Evolutionary conservation across 2,797 vertebrate genomes (phyloP).

Genomic region (Columba guinea): DNA sequence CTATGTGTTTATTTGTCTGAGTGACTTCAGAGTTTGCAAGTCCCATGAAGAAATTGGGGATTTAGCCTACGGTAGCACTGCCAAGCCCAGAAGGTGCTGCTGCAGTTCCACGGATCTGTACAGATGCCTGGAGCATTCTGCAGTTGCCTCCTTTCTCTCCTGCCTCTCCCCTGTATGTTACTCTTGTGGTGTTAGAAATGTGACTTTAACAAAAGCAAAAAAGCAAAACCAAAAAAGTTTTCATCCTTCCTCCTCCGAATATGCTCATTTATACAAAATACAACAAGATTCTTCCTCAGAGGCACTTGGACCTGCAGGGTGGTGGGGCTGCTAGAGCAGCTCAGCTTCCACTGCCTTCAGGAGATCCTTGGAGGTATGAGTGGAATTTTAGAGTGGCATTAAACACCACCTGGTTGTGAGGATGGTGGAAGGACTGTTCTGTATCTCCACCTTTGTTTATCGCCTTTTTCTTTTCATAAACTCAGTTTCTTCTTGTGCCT

Average conservation of each 20-base stretch:
- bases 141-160: background rate
- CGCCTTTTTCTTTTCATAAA: background rate
- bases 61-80: background rate
- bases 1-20: background rate
- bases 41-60: background rate
- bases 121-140: background rate
- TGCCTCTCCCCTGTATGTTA: background rate
- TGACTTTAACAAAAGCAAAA: background rate
- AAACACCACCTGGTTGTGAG: background rate
- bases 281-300: background rate
- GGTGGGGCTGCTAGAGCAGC: background rate
- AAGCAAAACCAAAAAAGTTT: background rate
- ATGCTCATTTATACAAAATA: background rate
- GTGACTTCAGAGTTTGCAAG: background rate
- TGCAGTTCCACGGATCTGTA: background rate
- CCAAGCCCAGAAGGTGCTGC: background rate
- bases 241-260: rapidly evolving
- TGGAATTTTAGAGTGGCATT: background rate
- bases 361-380: background rate
- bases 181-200: background rate
- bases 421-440: background rate
- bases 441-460: background rate
- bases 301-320: background rate
- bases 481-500: background rate
- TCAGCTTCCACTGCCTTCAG: background rate